Evolutionary conservation across 2,888 invertebrate species (phyloP), one percentile per base, ranked within the genome.

Genomic region (Leptinotarsa peninsularis): DNA sequence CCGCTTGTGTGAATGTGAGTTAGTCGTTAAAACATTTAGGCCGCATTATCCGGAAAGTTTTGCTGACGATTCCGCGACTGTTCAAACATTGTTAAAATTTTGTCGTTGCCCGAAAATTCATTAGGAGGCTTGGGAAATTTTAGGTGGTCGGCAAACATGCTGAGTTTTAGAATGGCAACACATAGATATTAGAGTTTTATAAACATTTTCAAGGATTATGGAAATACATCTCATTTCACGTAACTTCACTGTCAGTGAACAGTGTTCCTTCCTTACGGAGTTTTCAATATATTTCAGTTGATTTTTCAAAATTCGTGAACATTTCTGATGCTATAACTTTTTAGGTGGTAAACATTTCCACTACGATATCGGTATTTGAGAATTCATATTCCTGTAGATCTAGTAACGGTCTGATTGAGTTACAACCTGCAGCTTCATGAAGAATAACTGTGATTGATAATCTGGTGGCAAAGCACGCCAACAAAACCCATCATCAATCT

Each of bases 21-120:
- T 58, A 58, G 58, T 58, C 21, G 58, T 58, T 58, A 58, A 58
- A 58, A 21, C 54, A 54, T 54, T 54, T 18, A 10, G 27, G 50
- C 33, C 69, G 69, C 69, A 33, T 69, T 69, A 69, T 49, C 69
- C 33, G 21, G 56, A 43, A 69, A 69, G 54, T 69, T 69, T 69
- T 56, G 69, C 69, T 69, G 69, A 69, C 69, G 10, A 23, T 67
- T 66, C 67, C 54, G 43, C 23, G 67, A 52, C 67, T 72, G 54
- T 72, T 72, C 67, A 49, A 67, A 72, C 56, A 72, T 17, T 72
- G 56, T 72, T 72, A 72, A 72, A 66, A 72, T 72, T 72, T 67
- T 56, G 72, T 67, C 72, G 56, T 54, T 23, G 56, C 49, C 49
- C 52, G 72, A 54, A 67, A 72, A 72, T 72, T 67, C 66, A 72